Percentiles rank a stretch among this genome's conserved stretches.
Evolutionary conservation across 2,113 vertebrate species (phyloP).

Genomic region (Ciconia boyciana): DNA sequence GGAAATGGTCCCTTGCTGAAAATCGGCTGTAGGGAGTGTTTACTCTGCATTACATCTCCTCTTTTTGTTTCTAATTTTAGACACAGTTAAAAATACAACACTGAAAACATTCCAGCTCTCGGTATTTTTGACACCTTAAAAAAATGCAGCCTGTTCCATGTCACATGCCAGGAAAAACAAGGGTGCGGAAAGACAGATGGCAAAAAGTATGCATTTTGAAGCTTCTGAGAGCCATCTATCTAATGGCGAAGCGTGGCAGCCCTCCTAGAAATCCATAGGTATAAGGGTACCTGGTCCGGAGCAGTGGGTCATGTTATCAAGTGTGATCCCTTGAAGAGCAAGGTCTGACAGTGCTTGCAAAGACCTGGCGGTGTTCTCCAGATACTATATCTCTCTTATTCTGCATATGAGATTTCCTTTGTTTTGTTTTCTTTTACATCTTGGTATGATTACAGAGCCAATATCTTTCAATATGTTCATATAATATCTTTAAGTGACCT

Average conservation of each 20-base stretch:
- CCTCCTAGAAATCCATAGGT: not conserved
- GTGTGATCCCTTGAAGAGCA: not conserved
- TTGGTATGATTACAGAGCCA: rapidly evolving
- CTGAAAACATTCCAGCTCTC: slow-evolving; percentile 18
- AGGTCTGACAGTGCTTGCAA: not conserved
- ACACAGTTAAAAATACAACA: slow-evolving; percentile 1
- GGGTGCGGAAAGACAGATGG: slow-evolving; percentile 11
- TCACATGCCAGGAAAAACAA: slow-evolving; percentile 59
- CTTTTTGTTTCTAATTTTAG: slow-evolving; percentile 22
- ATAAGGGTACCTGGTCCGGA: not conserved
- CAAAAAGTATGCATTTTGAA: slow-evolving; percentile 3
- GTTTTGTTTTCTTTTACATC: not conserved
- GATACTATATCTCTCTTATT: not conserved
- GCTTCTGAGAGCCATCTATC: not conserved
- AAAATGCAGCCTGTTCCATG: slow-evolving; percentile 13
- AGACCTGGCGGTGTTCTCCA: not conserved
- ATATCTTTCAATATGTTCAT: not conserved
- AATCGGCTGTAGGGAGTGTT: not conserved
- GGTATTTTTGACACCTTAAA: slow-evolving; percentile 42
- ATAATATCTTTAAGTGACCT: not conserved
- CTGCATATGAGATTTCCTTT: not conserved
- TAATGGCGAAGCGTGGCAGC: not conserved
- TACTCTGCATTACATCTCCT: not conserved
- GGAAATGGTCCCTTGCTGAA: not conserved
- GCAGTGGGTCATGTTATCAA: rapidly evolving